These are phyloP conservation scores for Lutra lutra DNA, from an alignment of 2,797 vertebrate species.

Conservation along the genomic window DNA sequence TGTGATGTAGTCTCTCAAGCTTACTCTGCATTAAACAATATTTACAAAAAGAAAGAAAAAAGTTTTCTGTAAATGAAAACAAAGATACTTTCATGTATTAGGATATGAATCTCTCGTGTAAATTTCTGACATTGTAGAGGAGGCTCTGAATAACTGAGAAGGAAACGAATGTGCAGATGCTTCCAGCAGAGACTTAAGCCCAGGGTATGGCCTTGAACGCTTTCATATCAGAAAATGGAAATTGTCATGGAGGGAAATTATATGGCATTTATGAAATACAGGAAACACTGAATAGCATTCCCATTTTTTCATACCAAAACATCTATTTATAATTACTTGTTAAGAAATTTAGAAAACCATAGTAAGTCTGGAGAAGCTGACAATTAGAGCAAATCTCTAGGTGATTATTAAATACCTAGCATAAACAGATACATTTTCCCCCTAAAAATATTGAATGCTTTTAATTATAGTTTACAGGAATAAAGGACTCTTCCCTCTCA, in stretches of 20 bases:
- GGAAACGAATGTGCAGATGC: background rate
- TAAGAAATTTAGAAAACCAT: conserved; percentile 72
- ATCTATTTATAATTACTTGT: conserved; percentile 67
- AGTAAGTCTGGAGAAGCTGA: conserved; percentile 66
- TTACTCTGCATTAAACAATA: background rate
- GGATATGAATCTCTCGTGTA: background rate
- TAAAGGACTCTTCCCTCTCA: conserved; percentile 34
- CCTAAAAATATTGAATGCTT: conserved; percentile 66
- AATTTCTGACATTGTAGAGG: background rate
- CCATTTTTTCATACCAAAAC: conserved; percentile 46
- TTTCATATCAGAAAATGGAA: background rate
- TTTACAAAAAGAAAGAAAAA: background rate
- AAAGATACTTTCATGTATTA: background rate
- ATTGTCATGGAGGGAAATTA: conserved; percentile 45
- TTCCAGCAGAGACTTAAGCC: background rate
- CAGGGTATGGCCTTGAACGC: background rate
- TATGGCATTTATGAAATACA: conserved; percentile 39
- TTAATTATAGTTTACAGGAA: conserved; percentile 67
- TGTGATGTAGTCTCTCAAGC: background rate
- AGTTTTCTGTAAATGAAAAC: background rate
- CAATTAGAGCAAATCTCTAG: conserved; percentile 66
- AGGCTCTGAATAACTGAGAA: background rate
- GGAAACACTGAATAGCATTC: conserved; percentile 26
- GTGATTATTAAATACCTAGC: conserved; percentile 68
- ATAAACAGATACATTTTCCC: conserved; percentile 52